Percentiles rank a stretch among this genome's conserved stretches.
Evolutionary conservation across 1,140 invertebrate species (phyloP).

Genomic region (Onthophagus taurus): DNA sequence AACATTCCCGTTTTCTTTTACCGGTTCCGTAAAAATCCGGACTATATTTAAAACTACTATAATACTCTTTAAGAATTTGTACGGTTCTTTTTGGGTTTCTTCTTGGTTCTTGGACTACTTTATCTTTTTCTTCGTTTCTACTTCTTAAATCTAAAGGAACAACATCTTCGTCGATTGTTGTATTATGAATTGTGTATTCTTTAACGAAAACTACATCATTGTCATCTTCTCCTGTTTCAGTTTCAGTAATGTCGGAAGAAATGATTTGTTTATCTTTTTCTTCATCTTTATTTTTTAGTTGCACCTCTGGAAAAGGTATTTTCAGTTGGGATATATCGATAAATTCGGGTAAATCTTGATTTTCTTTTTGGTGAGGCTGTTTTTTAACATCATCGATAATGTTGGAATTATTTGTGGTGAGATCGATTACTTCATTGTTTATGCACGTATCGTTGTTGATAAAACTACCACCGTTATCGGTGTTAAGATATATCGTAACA

Average conservation of each 20-base stretch:
- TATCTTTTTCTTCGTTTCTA: neutral
- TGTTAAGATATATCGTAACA: constrained; percentile 8
- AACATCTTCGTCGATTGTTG: neutral
- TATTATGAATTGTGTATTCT: too few relatives aligned
- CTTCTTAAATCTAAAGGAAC: constrained; percentile 1
- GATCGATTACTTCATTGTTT: constrained; percentile 7
- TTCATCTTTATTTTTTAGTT: neutral
- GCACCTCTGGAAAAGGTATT: neutral
- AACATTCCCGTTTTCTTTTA: too few relatives aligned
- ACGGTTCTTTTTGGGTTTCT: constrained; percentile 5
- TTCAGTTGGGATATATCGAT: constrained; percentile 10
- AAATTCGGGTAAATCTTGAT: constrained; percentile 6
- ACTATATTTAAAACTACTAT: too few relatives aligned
- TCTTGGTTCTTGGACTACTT: neutral
- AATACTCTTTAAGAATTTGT: constrained; percentile 4
- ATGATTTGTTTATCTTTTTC: neutral
- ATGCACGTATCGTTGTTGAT: neutral
- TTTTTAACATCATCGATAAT: too few relatives aligned
- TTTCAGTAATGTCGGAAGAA: neutral
- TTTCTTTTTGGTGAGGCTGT: too few relatives aligned
- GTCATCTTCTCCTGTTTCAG: neutral
- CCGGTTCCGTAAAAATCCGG: too few relatives aligned
- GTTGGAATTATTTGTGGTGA: constrained; percentile 2
- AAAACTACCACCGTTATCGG: constrained; percentile 2
- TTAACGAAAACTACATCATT: constrained; percentile 8